Evolutionary conservation across 2,797 vertebrate species (phyloP).

Genomic region (Myripristis jacobus): DNA sequence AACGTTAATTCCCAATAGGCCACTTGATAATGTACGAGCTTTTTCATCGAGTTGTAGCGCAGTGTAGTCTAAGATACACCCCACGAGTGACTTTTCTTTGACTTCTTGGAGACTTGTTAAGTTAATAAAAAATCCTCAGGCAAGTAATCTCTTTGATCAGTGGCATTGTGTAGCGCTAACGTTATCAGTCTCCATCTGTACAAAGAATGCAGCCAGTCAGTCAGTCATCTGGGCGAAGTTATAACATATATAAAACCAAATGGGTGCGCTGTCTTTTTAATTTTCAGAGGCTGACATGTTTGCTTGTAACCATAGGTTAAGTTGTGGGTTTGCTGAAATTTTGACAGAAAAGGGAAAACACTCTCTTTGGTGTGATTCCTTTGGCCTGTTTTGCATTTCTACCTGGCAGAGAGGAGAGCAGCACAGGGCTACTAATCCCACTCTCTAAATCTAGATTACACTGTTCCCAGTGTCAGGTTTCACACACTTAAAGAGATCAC

Average conservation of each 20-base stretch:
- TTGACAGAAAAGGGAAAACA: constrained; percentile 1
- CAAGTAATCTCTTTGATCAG: no score
- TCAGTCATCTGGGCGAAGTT: no score
- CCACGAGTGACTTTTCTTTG: constrained; percentile 9
- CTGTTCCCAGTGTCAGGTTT: constrained; percentile 43
- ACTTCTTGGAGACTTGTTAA: constrained; percentile 15
- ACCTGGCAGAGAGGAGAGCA: neutral
- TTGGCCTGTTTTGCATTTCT: constrained; percentile 6
- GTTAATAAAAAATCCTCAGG: neutral
- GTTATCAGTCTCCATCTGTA: no score
- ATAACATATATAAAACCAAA: neutral
- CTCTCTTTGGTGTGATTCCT: constrained; percentile 22
- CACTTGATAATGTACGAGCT: constrained; percentile 5
- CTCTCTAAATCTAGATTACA: constrained; percentile 53
- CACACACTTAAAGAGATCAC: constrained; percentile 36
- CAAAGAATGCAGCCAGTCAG: neutral
- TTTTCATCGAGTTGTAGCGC: constrained; percentile 34
- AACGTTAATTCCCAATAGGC: constrained; percentile 32
- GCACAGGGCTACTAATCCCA: constrained; percentile 35
- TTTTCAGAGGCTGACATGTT: neutral
- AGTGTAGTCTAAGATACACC: neutral
- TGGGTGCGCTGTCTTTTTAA: neutral
- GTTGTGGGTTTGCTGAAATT: neutral
- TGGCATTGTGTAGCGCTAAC: no score
- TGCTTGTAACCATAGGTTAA: no score